phyloP scores from a whole-genome alignment of 2,888 invertebrate genomes.

The Netelia fuscicornis region DNA sequence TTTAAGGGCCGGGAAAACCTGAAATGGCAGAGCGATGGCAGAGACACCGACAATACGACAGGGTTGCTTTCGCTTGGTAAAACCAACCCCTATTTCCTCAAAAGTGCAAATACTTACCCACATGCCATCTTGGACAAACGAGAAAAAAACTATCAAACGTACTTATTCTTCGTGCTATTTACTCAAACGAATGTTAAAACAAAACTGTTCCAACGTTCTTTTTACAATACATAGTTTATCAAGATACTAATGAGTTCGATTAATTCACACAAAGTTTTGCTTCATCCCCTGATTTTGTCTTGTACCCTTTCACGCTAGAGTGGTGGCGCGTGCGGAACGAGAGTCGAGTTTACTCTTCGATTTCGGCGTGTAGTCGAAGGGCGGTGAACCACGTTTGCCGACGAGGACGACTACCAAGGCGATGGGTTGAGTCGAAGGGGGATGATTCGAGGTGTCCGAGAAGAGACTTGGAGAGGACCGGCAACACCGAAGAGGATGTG shows the following conservation, averaged over 20 bases:
- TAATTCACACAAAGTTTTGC: slow-evolving; percentile 51
- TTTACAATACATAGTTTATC: slow-evolving; percentile 2
- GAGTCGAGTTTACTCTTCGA: slow-evolving; percentile 66
- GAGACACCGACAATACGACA: slow-evolving; percentile 51
- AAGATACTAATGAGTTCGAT: slow-evolving; percentile 38
- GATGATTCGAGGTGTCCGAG: slow-evolving; percentile 49
- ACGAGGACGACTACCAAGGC: slow-evolving; percentile 51
- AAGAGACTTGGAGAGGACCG: slow-evolving; percentile 13
- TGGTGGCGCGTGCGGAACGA: slow-evolving; percentile 45
- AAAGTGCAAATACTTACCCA: background rate
- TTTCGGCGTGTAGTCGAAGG: slow-evolving; percentile 64
- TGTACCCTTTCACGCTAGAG: slow-evolving; percentile 14
- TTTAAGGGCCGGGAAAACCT: slow-evolving; percentile 68
- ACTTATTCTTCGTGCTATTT: background rate
- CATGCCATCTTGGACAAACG: background rate
- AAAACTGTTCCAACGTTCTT: background rate
- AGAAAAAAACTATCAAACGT: slow-evolving; percentile 32
- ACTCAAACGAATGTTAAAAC: too few species aligned
- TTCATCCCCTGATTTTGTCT: slow-evolving; percentile 33
- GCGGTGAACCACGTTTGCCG: slow-evolving; percentile 68
- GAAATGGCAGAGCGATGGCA: slow-evolving; percentile 68
- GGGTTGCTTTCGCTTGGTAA: slow-evolving; percentile 8
- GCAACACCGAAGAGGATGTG: slow-evolving; percentile 43
- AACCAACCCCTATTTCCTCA: background rate
- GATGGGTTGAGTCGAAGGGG: slow-evolving; percentile 59